A percentile compares a stretch with the other conserved stretches of the same genome.
phyloP scores from a whole-genome alignment of 30 jellyfish, hydroid and myxozoan genomes.

The Cassiopea andromeda region DNA sequence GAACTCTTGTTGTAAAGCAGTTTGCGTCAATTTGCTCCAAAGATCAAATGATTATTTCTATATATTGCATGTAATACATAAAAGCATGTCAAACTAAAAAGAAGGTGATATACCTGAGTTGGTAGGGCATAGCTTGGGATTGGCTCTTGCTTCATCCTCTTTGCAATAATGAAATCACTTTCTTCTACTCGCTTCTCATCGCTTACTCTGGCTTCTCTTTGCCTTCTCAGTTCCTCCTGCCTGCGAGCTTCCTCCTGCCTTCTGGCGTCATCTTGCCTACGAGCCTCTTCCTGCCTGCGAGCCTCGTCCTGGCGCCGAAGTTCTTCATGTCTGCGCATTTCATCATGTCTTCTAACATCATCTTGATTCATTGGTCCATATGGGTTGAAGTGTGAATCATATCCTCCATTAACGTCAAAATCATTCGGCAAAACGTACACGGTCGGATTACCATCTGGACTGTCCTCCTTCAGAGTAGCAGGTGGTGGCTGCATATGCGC shows the following conservation, averaged over 20 bases:
- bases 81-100: no score
- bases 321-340: slow-evolving; percentile 77
- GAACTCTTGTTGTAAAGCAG: no score
- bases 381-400: slow-evolving; percentile 80
- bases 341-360: slow-evolving; percentile 66
- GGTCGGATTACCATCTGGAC: slow-evolving; percentile 88
- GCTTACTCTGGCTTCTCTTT: slow-evolving; percentile 45
- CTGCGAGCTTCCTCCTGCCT: slow-evolving; percentile 65
- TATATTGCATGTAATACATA: no score
- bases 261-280: no score
- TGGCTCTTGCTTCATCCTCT: slow-evolving; percentile 65
- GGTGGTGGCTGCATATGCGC: slow-evolving; percentile 46
- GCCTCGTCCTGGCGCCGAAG: slow-evolving; percentile 71
- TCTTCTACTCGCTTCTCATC: slow-evolving; percentile 61
- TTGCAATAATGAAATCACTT: slow-evolving; percentile 14
- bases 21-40: no score
- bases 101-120: slow-evolving; percentile 56
- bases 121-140: slow-evolving; percentile 75
- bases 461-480: slow-evolving; percentile 54
- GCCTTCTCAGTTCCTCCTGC: slow-evolving; percentile 65
- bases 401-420: slow-evolving; percentile 83
- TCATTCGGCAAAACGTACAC: slow-evolving; percentile 97
- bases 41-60: no score
- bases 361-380: slow-evolving; percentile 75
- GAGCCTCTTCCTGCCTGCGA: slow-evolving; percentile 63